phyloP scores from a whole-genome alignment of 2,113 vertebrate species.

The Grallaria varia region DNA sequence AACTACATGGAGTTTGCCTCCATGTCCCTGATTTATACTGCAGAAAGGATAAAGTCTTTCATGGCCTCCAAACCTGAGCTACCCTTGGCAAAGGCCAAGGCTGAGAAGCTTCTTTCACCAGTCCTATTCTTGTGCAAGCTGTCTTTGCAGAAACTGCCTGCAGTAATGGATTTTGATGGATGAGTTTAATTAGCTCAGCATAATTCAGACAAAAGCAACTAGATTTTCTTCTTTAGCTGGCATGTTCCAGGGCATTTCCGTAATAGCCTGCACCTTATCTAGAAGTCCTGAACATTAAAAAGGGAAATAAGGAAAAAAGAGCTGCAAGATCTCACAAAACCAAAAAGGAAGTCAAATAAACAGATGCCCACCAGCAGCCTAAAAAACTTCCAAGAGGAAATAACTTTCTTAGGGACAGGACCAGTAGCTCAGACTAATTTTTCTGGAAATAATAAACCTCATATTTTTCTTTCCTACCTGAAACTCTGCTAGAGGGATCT shows the following conservation, averaged over 20 bases:
- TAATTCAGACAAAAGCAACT: background rate
- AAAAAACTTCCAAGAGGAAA: background rate
- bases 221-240: background rate
- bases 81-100: background rate
- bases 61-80: background rate
- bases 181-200: background rate
- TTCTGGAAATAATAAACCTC: background rate
- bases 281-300: background rate
- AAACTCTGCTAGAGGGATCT: background rate
- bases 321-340: background rate
- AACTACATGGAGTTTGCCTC: rapidly evolving
- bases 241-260: background rate
- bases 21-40: background rate
- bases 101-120: background rate
- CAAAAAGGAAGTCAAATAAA: background rate
- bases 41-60: background rate
- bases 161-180: background rate
- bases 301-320: background rate
- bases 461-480: background rate
- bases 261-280: background rate
- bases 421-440: background rate
- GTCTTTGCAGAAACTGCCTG: background rate
- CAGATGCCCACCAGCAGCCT: background rate
- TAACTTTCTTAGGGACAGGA: background rate
- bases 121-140: background rate